Evolutionary conservation across 2,888 invertebrate species (phyloP).

Genomic region (Cryptus viduatorius): DNA sequence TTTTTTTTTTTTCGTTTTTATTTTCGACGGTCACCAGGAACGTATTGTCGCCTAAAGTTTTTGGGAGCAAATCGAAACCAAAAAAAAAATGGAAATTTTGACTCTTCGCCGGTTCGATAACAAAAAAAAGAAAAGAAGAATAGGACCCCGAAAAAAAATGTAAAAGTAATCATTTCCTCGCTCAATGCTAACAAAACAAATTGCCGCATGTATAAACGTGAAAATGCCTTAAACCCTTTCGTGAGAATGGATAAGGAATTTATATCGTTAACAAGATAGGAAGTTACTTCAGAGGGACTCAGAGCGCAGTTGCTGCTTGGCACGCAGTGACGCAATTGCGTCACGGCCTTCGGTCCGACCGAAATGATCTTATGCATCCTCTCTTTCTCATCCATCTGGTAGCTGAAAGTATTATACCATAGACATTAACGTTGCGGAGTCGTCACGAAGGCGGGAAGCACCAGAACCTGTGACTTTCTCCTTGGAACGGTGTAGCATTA

Average conservation of each 20-base stretch:
- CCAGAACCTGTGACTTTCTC: constrained; percentile 52
- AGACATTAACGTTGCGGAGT: constrained; percentile 10
- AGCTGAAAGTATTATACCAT: constrained; percentile 23
- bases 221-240: not conserved
- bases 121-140: not conserved
- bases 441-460: constrained; percentile 26
- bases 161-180: not conserved
- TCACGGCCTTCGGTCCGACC: constrained; percentile 30
- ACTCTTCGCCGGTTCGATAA: not conserved
- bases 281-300: not conserved
- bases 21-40: constrained; percentile 20
- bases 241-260: constrained; percentile 8
- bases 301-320: constrained; percentile 35
- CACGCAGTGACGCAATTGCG: constrained; percentile 50
- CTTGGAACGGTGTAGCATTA: constrained; percentile 21
- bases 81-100: not conserved
- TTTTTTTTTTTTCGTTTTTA: constrained; percentile 25
- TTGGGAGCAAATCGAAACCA: not conserved
- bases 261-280: not conserved
- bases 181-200: not conserved
- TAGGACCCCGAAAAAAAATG: not conserved
- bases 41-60: not conserved
- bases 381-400: constrained; percentile 26
- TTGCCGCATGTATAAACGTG: not conserved
- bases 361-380: constrained; percentile 34